Conservation (phyloP, 1,140 invertebrate genomes). For the Diabrotica virgifera region DNA sequence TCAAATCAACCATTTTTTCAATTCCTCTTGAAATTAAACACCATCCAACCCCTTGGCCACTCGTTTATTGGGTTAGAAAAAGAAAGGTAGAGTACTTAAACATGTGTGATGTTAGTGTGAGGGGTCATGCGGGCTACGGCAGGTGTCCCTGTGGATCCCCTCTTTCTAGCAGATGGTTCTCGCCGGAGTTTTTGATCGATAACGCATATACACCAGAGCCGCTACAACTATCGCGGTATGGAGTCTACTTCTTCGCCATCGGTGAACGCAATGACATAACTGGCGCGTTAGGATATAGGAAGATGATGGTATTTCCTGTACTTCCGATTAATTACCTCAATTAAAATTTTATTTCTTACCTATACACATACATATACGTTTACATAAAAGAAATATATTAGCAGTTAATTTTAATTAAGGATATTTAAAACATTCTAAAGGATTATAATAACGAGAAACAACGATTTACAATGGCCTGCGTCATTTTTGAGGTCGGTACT, state of each 20-base stretch:
- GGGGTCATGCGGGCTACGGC: conserved; percentile 10
- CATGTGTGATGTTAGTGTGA: conserved; percentile 5
- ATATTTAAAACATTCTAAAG: too few species aligned
- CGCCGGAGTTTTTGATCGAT: conserved; percentile 9
- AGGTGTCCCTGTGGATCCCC: conserved; percentile 10
- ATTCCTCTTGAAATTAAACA: too few species aligned
- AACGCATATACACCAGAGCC: neutral
- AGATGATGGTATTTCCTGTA: neutral
- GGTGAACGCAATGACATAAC: neutral
- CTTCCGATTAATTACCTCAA: too few species aligned
- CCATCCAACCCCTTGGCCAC: too few species aligned
- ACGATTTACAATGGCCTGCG: too few species aligned
- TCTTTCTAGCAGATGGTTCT: conserved; percentile 9
- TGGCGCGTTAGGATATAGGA: neutral
- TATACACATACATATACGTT: too few species aligned
- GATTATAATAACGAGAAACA: too few species aligned
- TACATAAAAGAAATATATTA: too few species aligned
- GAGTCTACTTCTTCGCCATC: neutral
- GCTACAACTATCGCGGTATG: neutral
- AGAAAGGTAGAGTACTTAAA: conserved; percentile 2
- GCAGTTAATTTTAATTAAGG: too few species aligned
- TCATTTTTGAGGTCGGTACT: too few species aligned
- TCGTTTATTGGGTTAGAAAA: neutral
- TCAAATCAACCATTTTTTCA: too few species aligned
- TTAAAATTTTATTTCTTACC: too few species aligned